Evolutionary conservation across 2,113 vertebrate genomes (phyloP), one percentile per base, ranked within the genome.

Genomic region (Heterotilapia buettikoferi): DNA sequence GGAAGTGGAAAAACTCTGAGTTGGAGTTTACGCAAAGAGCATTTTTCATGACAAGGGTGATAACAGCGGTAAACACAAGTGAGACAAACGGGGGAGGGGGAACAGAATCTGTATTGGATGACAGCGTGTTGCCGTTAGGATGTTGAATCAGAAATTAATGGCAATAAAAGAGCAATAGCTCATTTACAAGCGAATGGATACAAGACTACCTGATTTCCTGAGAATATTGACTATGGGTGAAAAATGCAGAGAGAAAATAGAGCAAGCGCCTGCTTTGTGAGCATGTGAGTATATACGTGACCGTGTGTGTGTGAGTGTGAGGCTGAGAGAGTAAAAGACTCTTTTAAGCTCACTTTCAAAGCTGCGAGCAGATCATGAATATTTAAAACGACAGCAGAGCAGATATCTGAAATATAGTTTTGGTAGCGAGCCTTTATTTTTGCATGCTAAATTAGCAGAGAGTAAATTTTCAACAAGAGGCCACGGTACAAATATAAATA

Each of bases 111-210:
- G 56, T 38, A 50, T 87, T 83, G 16, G 80, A 84, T 50, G 50
- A 90, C 71, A 86, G 26, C 21, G 85, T 89, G 88, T 89, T 56
- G 82, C 38, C 85, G 36, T 95, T 93, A 90, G 86, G 81, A 83
- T 82, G 90, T 90, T 92, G 94, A 90, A 95, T 94, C 88, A 94
- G 87, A 93, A 84, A 95, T 94, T 93, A 94, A 94, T 91, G 57
- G 73, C 7, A 40, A 56, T 38, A 82, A 87, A 92, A 93, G 92
- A 92, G 85, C 86, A 90, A 90, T 84, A 61, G 54, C 91, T 93
- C 82, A 92, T 93, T 93, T 92, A 93, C 91, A 92, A 91, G 86
- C 88, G 85, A 92, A 91, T 84, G 83, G 82, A 84, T 91, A 90
- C 88, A 85, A 84, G 88, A 88, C 89, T 89, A 94, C 90, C 89